Evolutionary conservation across 2,888 invertebrate genomes (phyloP), one percentile per base, ranked within the genome.

Genomic region (Netelia melanura): DNA sequence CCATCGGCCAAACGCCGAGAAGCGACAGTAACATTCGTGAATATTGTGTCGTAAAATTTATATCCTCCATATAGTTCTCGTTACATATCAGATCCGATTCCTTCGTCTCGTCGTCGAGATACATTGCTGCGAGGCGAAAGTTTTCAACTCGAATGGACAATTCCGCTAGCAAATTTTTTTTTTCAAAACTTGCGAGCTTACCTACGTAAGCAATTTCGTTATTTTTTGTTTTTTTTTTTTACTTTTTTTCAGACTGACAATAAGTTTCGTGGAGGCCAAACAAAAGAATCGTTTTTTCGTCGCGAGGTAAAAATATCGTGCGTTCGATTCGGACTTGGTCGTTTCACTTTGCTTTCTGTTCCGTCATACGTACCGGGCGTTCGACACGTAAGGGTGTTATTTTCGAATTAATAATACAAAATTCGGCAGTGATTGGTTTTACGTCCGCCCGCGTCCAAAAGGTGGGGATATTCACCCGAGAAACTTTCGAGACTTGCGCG

Each of bases 1-100:
- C 43, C n/a, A 65, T 30, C 0, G 83, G 74, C 83, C 79, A 83
- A 1, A 79, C 52, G 38, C 83, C 79, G 23, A 83, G 58, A 0
- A 74, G 3, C 30, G 43, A 67, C 61, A 83, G 61, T 3, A 83
- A 68, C 58, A 43, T 54, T 38, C 79, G 72, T 2, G 68, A 72
- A 21, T 75, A 75, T 11, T 74, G 14, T 11, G 54, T 17, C 30
- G 68, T 64, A n/a, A 64, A 21, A 8, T 72, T 23, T 1, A 62
- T 14, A 58, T 74, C 79, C 1, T 23, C 10, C 2, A 5, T 2
- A 43, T 65, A 21, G 25, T 64, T 65, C 38, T 30, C 11, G 48
- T 61, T 62, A 11, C 2, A 5, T 30, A 30, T 30, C 30, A 30
- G 30, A 30, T 5, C 56, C 17, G 21, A n/a, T 9, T 6, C 62